These are phyloP conservation scores for Sarcophaga carnaria DNA, from an alignment of 2,888 invertebrate species.

Conservation along the genomic window DNA sequence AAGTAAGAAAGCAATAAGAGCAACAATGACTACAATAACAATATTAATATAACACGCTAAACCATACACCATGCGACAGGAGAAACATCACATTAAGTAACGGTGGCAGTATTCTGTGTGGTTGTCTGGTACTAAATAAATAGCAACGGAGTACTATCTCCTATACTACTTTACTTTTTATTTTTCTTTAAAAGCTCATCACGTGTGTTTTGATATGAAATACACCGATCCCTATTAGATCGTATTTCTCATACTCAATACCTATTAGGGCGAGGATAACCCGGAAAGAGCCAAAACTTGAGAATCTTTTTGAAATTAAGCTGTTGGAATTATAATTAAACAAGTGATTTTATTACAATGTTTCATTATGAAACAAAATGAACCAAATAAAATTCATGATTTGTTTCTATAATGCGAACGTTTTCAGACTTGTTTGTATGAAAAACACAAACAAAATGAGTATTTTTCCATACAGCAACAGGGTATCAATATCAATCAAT, in stretches of 20 bases:
- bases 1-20: slow-evolving; percentile 49
- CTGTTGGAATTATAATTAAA: too few species aligned
- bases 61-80: slow-evolving; percentile 35
- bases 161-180: slow-evolving; percentile 45
- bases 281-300: too few species aligned
- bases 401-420: too few species aligned
- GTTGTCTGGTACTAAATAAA: slow-evolving; percentile 35
- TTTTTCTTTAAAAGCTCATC: slow-evolving; percentile 45
- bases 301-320: too few species aligned
- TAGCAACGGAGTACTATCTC: slow-evolving; percentile 23
- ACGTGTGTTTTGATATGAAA: slow-evolving; percentile 35
- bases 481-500: too few species aligned
- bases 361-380: too few species aligned
- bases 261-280: background rate
- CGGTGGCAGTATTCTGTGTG: slow-evolving; percentile 25
- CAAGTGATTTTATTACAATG: too few species aligned
- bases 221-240: slow-evolving; percentile 25
- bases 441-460: too few species aligned
- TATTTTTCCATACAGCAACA: too few species aligned
- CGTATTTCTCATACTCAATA: background rate
- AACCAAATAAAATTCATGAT: too few species aligned
- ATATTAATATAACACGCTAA: slow-evolving; percentile 50
- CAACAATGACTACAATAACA: slow-evolving; percentile 24
- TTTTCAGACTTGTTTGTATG: too few species aligned
- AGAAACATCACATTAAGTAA: slow-evolving; percentile 51